A percentile compares a stretch with the other conserved stretches of the same genome.
Conservation (phyloP, 2,888 invertebrate species). For the Zygogramma bicolorata region DNA sequence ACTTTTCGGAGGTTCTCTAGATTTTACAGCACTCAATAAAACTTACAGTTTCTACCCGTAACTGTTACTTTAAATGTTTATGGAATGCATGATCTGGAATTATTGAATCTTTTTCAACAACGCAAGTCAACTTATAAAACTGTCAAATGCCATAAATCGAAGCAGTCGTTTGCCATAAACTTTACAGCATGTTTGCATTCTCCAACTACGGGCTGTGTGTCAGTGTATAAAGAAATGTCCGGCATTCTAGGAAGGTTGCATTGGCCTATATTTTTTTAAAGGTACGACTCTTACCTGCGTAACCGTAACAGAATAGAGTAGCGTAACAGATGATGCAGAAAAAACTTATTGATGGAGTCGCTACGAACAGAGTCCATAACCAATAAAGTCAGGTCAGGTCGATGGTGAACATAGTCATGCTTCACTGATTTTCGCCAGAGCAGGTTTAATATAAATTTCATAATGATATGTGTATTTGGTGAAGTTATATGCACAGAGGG, state of each 20-base stretch:
- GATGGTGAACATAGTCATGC: neutral
- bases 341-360: conserved; percentile 9
- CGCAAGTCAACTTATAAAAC: conserved; percentile 2
- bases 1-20: too few species aligned
- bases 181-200: conserved; percentile 44
- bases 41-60: neutral
- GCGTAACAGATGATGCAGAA: conserved; percentile 40
- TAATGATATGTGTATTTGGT: neutral
- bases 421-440: neutral
- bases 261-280: conserved; percentile 56
- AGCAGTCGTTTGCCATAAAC: conserved; percentile 31
- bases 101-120: neutral
- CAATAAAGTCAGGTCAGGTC: neutral
- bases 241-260: conserved; percentile 52
- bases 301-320: conserved; percentile 35
- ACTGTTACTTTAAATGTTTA: neutral
- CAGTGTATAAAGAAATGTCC: conserved; percentile 49
- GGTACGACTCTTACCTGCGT: conserved; percentile 39
- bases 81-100: conserved; percentile 6
- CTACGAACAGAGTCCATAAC: neutral
- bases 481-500: neutral
- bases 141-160: conserved; percentile 30
- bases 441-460: neutral
- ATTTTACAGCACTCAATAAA: neutral
- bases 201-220: conserved; percentile 43